These are phyloP conservation scores for Mayetiola destructor DNA, from an alignment of 2,888 invertebrate genomes.

Conservation along the genomic window DNA sequence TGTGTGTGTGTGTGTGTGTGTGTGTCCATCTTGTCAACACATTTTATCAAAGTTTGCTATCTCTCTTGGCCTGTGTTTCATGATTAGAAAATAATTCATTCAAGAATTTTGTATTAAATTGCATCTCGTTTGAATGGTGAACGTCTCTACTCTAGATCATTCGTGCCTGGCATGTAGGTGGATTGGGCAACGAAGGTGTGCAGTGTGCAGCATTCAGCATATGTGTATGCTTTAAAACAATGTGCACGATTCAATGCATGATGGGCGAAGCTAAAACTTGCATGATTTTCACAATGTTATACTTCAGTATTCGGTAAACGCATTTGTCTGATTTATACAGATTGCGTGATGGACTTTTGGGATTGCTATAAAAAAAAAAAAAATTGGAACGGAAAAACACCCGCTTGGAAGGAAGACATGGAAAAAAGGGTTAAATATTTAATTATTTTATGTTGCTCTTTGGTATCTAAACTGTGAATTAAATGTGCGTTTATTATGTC, in stretches of 20 bases:
- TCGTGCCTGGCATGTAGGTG: no score
- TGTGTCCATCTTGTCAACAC: no score
- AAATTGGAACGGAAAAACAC: not conserved
- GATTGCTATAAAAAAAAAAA: not conserved
- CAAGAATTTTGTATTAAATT: not conserved
- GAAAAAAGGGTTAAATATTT: slow-evolving; percentile 8
- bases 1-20: no score
- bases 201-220: no score
- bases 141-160: no score
- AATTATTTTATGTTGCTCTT: not conserved
- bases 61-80: slow-evolving; percentile 9
- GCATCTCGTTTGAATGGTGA: no score
- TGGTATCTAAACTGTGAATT: no score
- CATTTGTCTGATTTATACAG: slow-evolving; percentile 6
- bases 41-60: not conserved
- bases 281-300: no score
- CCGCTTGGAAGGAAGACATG: not conserved
- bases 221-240: no score
- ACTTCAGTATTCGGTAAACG: not conserved
- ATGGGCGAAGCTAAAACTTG: not conserved
- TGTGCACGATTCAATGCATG: no score
- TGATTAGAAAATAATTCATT: not conserved
- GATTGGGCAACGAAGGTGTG: no score
- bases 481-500: not conserved
- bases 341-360: slow-evolving; percentile 11